Conservation (phyloP, 2,113 vertebrate species). For the Argyrosomus japonicus region DNA sequence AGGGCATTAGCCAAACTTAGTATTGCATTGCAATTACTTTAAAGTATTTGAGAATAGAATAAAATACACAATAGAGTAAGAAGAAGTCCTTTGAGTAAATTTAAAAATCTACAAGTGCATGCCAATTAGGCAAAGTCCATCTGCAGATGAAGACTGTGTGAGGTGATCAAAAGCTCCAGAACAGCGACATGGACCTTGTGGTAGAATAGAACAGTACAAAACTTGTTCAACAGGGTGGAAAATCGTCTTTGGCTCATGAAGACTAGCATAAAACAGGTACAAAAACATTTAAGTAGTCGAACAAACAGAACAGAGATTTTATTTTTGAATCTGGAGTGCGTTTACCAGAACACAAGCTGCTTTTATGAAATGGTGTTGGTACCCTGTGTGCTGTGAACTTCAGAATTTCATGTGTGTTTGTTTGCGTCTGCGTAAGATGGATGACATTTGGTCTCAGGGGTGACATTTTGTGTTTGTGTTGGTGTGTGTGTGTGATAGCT, state of each 20-base stretch:
- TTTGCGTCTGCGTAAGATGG: slow-evolving; percentile 14
- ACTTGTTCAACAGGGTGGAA: neutral
- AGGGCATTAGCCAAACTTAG: neutral
- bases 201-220: neutral
- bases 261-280: neutral
- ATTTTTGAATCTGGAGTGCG: neutral
- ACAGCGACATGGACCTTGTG: neutral
- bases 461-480: slow-evolving; percentile 25
- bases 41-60: neutral
- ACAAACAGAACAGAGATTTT: neutral
- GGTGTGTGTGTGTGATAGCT: slow-evolving; percentile 23
- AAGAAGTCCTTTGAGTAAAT: neutral
- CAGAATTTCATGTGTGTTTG: slow-evolving; percentile 1
- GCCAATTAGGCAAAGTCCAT: neutral
- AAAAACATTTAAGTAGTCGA: neutral
- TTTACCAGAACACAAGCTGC: neutral
- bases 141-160: neutral
- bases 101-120: neutral
- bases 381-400: neutral
- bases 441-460: slow-evolving; percentile 9
- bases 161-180: neutral
- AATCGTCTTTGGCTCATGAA: neutral
- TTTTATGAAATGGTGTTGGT: neutral
- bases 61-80: neutral
- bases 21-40: neutral